phyloP scores from a whole-genome alignment of 1,140 invertebrate genomes.

The Zaprionus camerounensis region DNA sequence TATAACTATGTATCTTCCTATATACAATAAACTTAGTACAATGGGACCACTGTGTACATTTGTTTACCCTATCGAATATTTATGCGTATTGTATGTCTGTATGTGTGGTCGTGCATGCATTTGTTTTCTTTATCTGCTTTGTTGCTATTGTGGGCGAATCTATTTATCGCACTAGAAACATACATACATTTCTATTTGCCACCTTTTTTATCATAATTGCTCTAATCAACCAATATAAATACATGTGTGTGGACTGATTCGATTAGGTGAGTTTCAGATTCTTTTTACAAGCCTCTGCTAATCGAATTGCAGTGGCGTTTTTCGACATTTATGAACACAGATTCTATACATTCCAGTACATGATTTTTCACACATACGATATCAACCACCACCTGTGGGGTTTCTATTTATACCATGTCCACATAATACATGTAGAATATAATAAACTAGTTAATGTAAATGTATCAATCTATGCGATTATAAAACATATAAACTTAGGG shows the following conservation, averaged over 20 bases:
- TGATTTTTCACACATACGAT: not conserved
- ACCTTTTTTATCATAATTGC: constrained; percentile 73
- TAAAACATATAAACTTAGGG: not conserved
- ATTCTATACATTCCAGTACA: not conserved
- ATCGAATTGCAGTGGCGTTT: constrained; percentile 31
- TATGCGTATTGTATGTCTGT: constrained; percentile 5
- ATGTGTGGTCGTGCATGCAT: constrained; percentile 20
- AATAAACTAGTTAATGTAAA: not conserved
- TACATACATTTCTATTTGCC: constrained; percentile 48
- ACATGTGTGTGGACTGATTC: constrained; percentile 25
- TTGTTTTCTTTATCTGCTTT: constrained; percentile 30
- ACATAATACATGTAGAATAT: not conserved
- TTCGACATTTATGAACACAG: not conserved
- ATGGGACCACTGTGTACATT: not conserved
- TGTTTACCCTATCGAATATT: constrained; percentile 9
- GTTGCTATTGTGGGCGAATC: constrained; percentile 22
- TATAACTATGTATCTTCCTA: constrained; percentile 3
- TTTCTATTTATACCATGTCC: not conserved
- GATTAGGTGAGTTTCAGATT: constrained; percentile 37
- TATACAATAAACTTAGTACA: constrained; percentile 2
- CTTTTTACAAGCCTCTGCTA: constrained; percentile 40
- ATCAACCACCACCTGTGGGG: not conserved
- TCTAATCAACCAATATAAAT: constrained; percentile 54
- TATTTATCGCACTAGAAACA: constrained; percentile 25
- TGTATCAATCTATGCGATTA: not conserved